Conservation (phyloP, 2,113 vertebrate genomes). For the Actenoides lindsayi region DNA sequence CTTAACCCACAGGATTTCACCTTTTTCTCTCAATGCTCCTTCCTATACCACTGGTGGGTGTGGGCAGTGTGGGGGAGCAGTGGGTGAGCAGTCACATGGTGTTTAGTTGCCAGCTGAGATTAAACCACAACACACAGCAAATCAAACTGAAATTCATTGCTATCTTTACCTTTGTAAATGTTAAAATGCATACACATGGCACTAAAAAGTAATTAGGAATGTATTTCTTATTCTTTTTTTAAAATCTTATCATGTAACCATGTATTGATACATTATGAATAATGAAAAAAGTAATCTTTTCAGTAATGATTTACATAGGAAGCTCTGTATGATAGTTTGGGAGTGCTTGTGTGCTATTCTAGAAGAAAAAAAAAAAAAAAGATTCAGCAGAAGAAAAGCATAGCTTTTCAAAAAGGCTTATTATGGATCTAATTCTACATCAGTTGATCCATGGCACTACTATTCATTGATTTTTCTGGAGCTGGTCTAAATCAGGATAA, state of each 20-base stretch:
- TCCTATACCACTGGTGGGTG: too few relatives aligned
- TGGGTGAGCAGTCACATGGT: too few relatives aligned
- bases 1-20: too few relatives aligned
- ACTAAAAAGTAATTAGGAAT: neutral
- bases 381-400: neutral
- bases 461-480: neutral
- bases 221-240: neutral
- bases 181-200: neutral
- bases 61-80: too few relatives aligned
- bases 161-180: neutral
- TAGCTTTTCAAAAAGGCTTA: neutral
- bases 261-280: neutral
- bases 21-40: too few relatives aligned
- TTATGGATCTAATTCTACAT: neutral
- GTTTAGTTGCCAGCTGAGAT: too few relatives aligned
- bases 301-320: neutral
- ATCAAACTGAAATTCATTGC: neutral
- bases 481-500: neutral
- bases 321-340: neutral
- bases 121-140: neutral
- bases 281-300: neutral
- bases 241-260: neutral
- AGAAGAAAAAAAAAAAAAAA: neutral
- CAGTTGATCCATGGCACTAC: rapidly evolving
- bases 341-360: neutral